Base-by-base conservation (phyloP, 2,797 vertebrate species). In the Catharus ustulatus region DNA sequence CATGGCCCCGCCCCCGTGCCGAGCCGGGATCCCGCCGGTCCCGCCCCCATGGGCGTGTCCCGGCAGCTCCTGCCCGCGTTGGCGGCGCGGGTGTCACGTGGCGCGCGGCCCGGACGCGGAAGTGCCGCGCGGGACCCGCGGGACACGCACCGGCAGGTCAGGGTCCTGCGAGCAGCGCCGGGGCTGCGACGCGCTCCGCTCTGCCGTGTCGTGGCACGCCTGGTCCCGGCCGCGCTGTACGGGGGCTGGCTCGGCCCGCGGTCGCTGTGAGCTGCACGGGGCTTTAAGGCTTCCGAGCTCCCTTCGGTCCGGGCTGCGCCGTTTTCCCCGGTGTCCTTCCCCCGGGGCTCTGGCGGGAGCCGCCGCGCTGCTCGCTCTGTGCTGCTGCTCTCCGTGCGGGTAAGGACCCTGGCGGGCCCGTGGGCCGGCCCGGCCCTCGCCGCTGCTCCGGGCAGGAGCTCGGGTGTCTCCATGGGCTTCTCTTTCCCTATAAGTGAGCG, bases 31-130 rank as follows among this genome's bases (percentile, higher is more conserved):
- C 13, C 8, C 26, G 3, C 40, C 9, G 27, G 13, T 15, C 26
- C 32, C 9, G 14, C 59, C 42, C 12, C 69, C 3, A 13, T 21
- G 46, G 59, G 69, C 36, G 57, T 36, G 74, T 6, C 38, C 62
- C 32, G 14, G 18, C 43, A 46, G 6, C 64, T 2, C 26, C 24
- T 15, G 13, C 34, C 32, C 51, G 0, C 63, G 15, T 23, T 6
- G 3, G 40, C 9, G 40, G 58, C 32, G 4, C 21, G 0, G 15
- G 3, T 1, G n/a, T 63, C 46, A 78, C 67, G 66, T 76, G 64
- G 27, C 6, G 34, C 18, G 21, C 10, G 42, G 87, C 59, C 90
- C 93, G 91, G 91, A 88, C 90, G 62, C 91, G 94, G 94, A 93
- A 95, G 88, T 27, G 68, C n/a, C 11, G 63, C 66, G 21, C 46